Evolutionary conservation across 2,797 vertebrate genomes (phyloP).

Genomic region (Cirrhinus mrigala): DNA sequence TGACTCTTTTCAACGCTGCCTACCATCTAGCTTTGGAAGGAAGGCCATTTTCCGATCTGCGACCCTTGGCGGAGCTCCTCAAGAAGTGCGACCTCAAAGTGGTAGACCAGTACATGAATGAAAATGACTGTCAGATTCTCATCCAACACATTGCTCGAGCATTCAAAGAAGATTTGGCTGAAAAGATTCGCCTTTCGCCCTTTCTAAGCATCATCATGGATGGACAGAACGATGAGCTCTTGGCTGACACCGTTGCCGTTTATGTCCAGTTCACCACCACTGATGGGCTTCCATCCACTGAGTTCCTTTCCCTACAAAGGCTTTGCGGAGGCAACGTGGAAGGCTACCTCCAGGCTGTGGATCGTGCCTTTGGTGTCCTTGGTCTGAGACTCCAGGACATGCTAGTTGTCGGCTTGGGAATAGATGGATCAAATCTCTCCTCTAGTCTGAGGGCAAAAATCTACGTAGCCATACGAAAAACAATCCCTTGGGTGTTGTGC

Average conservation of each 20-base stretch:
- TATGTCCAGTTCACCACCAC: slow-evolving; percentile 92
- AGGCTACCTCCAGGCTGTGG: slow-evolving; percentile 91
- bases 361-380: slow-evolving; percentile 87
- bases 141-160: slow-evolving; percentile 92
- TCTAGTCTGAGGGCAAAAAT: slow-evolving; percentile 88
- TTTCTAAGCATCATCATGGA: slow-evolving; percentile 95
- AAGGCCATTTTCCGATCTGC: slow-evolving; percentile 91
- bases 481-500: slow-evolving; percentile 92
- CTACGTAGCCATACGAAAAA: slow-evolving; percentile 91
- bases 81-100: slow-evolving; percentile 96
- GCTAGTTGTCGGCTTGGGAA: slow-evolving; percentile 88
- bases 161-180: slow-evolving; percentile 90
- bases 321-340: slow-evolving; percentile 86
- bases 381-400: slow-evolving; percentile 91
- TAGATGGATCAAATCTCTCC: slow-evolving; percentile 90
- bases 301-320: slow-evolving; percentile 94
- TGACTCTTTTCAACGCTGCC: slow-evolving; percentile 91
- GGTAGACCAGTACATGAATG: slow-evolving; percentile 98
- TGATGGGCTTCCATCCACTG: slow-evolving; percentile 88
- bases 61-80: slow-evolving; percentile 91
- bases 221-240: slow-evolving; percentile 88
- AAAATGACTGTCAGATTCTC: slow-evolving; percentile 93
- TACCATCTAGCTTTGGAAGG: slow-evolving; percentile 94
- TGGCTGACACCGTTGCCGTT: slow-evolving; percentile 91
- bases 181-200: slow-evolving; percentile 92